Evolutionary conservation across 2,113 vertebrate species (phyloP).

Genomic region (Helogale parvula): DNA sequence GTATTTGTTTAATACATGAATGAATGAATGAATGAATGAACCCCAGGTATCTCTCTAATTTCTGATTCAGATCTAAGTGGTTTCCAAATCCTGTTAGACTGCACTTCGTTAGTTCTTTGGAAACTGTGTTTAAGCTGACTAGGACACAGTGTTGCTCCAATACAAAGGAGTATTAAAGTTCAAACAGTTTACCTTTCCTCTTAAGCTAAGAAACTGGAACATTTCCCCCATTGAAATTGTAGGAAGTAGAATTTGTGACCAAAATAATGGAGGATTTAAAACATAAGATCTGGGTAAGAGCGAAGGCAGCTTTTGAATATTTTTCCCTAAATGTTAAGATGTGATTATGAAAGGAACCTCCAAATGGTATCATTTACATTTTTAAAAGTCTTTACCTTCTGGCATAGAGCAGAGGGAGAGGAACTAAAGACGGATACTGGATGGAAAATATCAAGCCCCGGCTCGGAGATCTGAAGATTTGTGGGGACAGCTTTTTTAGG

Average conservation of each 20-base stretch:
- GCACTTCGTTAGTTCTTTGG: background rate
- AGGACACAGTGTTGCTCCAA: background rate
- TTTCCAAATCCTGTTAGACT: background rate
- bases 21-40: background rate
- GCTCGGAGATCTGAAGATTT: background rate
- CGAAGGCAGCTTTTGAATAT: background rate
- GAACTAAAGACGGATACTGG: background rate
- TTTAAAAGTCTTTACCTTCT: background rate
- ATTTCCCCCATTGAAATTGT: background rate
- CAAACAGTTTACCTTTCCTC: background rate
- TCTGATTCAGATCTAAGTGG: background rate
- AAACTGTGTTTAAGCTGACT: background rate
- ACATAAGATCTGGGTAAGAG: background rate
- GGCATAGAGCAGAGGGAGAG: background rate
- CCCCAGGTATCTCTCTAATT: background rate
- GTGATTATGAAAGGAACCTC: background rate
- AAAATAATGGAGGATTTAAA: background rate
- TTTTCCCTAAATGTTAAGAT: background rate
- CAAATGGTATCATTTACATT: background rate
- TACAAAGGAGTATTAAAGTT: background rate
- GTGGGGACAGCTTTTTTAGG: background rate
- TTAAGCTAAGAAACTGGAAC: background rate
- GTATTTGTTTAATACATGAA: background rate
- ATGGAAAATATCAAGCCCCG: background rate
- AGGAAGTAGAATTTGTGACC: background rate